Base-by-base conservation (phyloP, 1,140 invertebrate genomes). In the Phocides pigmalion region DNA sequence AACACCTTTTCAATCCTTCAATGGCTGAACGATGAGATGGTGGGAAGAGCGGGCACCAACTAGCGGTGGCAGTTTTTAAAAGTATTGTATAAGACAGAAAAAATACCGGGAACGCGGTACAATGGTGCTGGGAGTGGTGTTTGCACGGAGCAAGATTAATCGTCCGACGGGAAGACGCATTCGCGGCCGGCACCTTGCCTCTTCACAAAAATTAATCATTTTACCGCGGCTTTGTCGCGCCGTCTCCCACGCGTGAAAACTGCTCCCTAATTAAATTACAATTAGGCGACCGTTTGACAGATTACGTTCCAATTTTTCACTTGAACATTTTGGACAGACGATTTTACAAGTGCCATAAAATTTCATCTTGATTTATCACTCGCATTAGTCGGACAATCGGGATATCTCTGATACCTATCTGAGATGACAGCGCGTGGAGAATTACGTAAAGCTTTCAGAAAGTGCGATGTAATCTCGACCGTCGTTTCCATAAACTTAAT, bases 1-100 rank as follows among this genome's bases (percentile, higher is more conserved):
- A 91, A 91, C 89, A 91, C 89, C 89, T 91, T 82, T 91, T 91
- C 82, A 91, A 89, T 80, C 79, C 81, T 82, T 90, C 84, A 91
- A 91, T 85, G 74, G 78, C 72, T 67, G 72, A 59, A 59, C 74
- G 78, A 87, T 76, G 80, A 81, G 81, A 76, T 68, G 81, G 74
- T 77, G 76, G 74, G 74, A 76, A 76, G 72, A 74, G 59, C 74
- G 69, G 74, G 76, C 41, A 82, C 81, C 82, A 88, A 89, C 89
- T 90, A 89, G 81, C 81, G 76, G 79, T 78, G 81, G 77, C 87
- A 89, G 80, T 87, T 81, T 82, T 81, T 91, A 90, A 91, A 88
- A 86, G 87, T 88, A 82, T 87, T 83, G 82, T 89, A 62, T 70
- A 83, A 83, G 76, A 83, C 76, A 82, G 79, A 87, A 91, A 89